Conservation (phyloP, 2,888 invertebrate genomes). For the Eupithecia inturbata region DNA sequence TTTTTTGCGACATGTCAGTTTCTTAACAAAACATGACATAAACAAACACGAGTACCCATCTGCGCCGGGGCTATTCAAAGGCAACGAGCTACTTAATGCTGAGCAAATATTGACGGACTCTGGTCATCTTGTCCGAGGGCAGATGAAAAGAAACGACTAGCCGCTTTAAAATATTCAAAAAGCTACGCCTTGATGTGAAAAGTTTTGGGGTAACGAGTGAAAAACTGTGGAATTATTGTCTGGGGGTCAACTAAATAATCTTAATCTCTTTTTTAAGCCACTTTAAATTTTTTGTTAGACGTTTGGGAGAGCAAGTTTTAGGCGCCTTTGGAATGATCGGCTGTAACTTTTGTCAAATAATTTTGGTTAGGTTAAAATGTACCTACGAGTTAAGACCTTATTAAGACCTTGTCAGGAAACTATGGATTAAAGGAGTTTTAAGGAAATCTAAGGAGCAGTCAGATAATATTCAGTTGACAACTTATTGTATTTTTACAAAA, state of each 20-base stretch:
- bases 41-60: slow-evolving; percentile 61
- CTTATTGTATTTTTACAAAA: too few relatives aligned
- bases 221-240: slow-evolving; percentile 37
- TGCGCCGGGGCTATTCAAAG: slow-evolving; percentile 68
- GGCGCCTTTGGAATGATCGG: slow-evolving; percentile 1
- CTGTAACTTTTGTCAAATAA: slow-evolving; percentile 8
- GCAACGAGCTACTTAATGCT: slow-evolving; percentile 79
- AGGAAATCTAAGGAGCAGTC: background rate
- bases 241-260: slow-evolving; percentile 39
- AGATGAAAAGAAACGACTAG: slow-evolving; percentile 60
- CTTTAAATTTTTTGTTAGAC: slow-evolving; percentile 35
- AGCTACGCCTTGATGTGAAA: slow-evolving; percentile 39
- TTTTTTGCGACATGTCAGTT: slow-evolving; percentile 19
- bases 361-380: slow-evolving; percentile 5
- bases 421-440: too few relatives aligned
- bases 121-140: slow-evolving; percentile 79
- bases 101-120: slow-evolving; percentile 75
- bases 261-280: slow-evolving; percentile 37
- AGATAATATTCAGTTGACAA: too few relatives aligned
- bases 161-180: slow-evolving; percentile 62
- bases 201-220: slow-evolving; percentile 40
- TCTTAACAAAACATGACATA: slow-evolving; percentile 54
- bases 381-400: background rate
- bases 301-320: slow-evolving; percentile 29
- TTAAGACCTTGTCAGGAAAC: background rate